Base-by-base conservation (phyloP, 2,113 vertebrate genomes). In the Lycaon pictus region DNA sequence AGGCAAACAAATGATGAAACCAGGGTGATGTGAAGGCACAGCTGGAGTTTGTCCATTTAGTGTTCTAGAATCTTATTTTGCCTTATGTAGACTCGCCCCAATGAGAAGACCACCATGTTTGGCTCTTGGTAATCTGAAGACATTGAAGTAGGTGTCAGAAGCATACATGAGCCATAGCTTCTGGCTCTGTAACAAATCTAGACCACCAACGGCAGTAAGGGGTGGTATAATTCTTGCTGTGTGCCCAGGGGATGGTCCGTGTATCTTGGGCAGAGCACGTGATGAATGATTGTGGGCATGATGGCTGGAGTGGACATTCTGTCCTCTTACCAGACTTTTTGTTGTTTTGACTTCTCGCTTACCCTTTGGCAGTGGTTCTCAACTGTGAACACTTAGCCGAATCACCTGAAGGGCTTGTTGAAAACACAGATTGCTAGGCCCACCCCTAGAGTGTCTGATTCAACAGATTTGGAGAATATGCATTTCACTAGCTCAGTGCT, bases 181-280 rank as follows among this genome's bases (percentile, higher is more conserved):
- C 7, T 53, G 88, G 69, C 29, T 53, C 32, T 37, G 3, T 19
- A 11, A 76, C 37, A 69, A 19, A 62, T 12, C 53, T 35, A 1
- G 0, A 2, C 4, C 2, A 0, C 6, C 4, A 23, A 7, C 11
- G 0, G 53, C 60, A 53, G 3, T 5, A 27, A 32, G 2, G 32
- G 79, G 11, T 11, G 6, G 29, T 20, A 1, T 3, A 29, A 4
- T 17, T 48, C 16, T 11, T 1, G 0, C 8, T 9, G 15, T 7
- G 12, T 17, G 74, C 43, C 56, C 0, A 0, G 43, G 20, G 58
- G 69, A 5, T 12, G 8, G 60, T 12, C 17, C 0, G 1, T 2
- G 5, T 20, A 3, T 76, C 76, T 16, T 0, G 10, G 8, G 84
- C 7, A n/a, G 19, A 71, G 25, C 32, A 35, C 23, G 51, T 32